phyloP scores from a whole-genome alignment of 2,113 vertebrate species.

The Morone chrysops region DNA sequence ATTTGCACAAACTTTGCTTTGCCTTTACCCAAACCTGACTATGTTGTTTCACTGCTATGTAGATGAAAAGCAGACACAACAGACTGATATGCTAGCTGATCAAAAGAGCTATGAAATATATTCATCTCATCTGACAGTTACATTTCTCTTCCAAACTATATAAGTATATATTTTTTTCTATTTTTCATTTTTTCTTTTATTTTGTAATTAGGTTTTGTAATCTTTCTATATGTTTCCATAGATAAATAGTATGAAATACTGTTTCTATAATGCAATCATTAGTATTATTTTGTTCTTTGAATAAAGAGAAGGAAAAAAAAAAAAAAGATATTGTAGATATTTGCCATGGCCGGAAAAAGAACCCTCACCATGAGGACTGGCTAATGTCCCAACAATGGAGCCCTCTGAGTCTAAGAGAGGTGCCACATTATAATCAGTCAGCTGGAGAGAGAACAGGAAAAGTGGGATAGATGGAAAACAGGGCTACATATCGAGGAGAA shows the following conservation, averaged over 20 bases:
- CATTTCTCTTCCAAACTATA: not conserved
- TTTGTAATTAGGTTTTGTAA: not conserved
- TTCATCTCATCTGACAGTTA: not conserved
- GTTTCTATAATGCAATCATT: not conserved
- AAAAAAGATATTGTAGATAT: not conserved
- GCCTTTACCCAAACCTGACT: not conserved
- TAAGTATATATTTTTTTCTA: not conserved
- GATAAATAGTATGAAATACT: not conserved
- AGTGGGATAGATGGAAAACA: constrained; percentile 14
- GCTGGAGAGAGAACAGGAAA: constrained; percentile 33
- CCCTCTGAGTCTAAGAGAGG: constrained; percentile 66
- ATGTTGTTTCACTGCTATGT: not conserved
- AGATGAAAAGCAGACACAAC: not conserved
- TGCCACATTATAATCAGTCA: constrained; percentile 60
- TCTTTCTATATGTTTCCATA: not conserved
- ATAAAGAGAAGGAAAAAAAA: not conserved
- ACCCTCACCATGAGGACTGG: constrained; percentile 49
- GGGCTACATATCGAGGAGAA: constrained; percentile 26
- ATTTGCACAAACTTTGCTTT: not conserved
- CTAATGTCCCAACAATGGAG: constrained; percentile 60
- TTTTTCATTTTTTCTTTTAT: not conserved
- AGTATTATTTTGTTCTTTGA: not conserved
- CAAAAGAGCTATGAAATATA: not conserved
- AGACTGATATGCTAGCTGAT: not conserved
- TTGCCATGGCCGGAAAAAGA: not conserved